Evolutionary conservation across 2,113 vertebrate genomes (phyloP), one percentile per base, ranked within the genome.

Genomic region (Tupaia tana): DNA sequence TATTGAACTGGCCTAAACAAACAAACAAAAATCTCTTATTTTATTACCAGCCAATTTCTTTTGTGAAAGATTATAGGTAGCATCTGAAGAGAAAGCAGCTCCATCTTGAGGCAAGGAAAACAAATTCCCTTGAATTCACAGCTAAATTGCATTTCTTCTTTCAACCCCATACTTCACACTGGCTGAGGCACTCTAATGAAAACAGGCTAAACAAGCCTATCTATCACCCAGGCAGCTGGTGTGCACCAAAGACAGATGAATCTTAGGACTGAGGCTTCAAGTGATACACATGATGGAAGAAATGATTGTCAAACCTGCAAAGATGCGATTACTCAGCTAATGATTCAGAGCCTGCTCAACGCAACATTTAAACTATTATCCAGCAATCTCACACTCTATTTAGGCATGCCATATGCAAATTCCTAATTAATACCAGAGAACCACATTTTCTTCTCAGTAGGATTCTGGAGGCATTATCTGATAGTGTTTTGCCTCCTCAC

Each of bases 141-240:
- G 6, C 61, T 84, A 91, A 96, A 96, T 95, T 95, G 82, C 43
- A 64, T 91, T 90, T 90, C 67, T 92, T 31, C 34, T 95, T 88
- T 61, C 56, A 73, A 80, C 10, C 8, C 22, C 75, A 80, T 91
- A 27, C 83, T 93, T 96, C 70, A 96, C 52, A n/a, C n/a, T 75
- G 63, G 93, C 69, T 22, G 18, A 77, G 79, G 31, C 16, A 9
- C 10, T 75, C 22, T 80, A 94, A 96, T 94, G 80, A 94, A 94
- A 95, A 92, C 83, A 79, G 56, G 19, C 58, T 54, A 69, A 81
- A 59, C 14, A n/a, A 92, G 34, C 15, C 64, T 63, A 77, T 94
- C 81, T 71, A 94, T 96, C 95, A 89, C 15, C 1, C 82, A 64
- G 66, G 70, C 90, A 90, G 90, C 9, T 0, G 25, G 43, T n/a